Conservation (phyloP, 2,888 invertebrate genomes). For the Prenolepis imparis region DNA sequence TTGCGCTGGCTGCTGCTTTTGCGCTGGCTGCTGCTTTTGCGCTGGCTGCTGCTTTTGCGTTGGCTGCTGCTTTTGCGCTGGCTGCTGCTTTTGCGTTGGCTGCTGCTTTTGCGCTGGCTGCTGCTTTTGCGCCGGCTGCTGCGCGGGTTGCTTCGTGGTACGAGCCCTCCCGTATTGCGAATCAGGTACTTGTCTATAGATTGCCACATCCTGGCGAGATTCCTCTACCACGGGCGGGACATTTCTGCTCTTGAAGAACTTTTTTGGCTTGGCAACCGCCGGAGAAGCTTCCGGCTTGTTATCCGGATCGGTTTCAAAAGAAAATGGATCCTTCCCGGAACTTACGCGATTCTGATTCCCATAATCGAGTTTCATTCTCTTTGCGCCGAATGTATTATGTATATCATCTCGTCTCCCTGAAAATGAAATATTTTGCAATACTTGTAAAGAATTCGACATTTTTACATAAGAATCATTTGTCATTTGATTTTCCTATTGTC, state of each 20-base stretch:
- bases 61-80: slow-evolving; percentile 65
- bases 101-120: slow-evolving; percentile 63
- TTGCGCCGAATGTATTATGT: slow-evolving; percentile 80
- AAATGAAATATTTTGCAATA: slow-evolving; percentile 60
- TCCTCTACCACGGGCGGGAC: slow-evolving; percentile 86
- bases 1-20: slow-evolving; percentile 60
- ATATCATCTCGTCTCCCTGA: slow-evolving; percentile 83
- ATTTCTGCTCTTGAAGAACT: slow-evolving; percentile 96
- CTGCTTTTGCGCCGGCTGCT: slow-evolving; percentile 79
- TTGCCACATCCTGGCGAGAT: slow-evolving; percentile 78
- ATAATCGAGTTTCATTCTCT: slow-evolving; percentile 84
- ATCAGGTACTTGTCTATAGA: slow-evolving; percentile 84
- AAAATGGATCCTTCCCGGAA: slow-evolving; percentile 84
- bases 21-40: slow-evolving; percentile 77
- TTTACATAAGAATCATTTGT: not conserved
- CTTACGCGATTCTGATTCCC: slow-evolving; percentile 83
- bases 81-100: slow-evolving; percentile 48
- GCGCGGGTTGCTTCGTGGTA: slow-evolving; percentile 73
- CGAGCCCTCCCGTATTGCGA: slow-evolving; percentile 80
- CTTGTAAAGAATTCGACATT: not conserved
- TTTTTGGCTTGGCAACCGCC: slow-evolving; percentile 92
- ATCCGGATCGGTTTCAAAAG: slow-evolving; percentile 83
- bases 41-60: slow-evolving; percentile 61
- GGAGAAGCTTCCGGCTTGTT: slow-evolving; percentile 88
- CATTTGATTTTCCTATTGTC: not conserved